These are phyloP conservation scores for Melozone crissalis DNA, from an alignment of 2,113 vertebrate species.

Conservation along the genomic window DNA sequence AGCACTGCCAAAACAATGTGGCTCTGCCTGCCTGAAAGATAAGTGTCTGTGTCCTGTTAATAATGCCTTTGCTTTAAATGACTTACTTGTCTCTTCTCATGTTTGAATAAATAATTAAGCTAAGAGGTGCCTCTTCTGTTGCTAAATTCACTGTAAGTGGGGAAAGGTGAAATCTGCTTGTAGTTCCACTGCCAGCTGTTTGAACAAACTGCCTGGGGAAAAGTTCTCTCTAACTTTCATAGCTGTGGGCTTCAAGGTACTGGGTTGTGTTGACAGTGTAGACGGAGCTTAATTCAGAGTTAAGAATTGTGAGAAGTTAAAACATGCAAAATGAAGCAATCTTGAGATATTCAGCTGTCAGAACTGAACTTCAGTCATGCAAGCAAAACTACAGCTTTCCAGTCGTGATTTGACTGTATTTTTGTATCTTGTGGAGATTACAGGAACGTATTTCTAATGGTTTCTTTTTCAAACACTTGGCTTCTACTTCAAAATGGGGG, in stretches of 20 bases:
- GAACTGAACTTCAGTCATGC: background rate
- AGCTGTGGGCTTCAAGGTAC: background rate
- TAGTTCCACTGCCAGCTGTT: background rate
- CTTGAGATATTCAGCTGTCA: background rate
- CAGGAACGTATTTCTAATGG: background rate
- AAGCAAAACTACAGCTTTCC: background rate
- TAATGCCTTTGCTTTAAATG: background rate
- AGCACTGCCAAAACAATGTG: background rate
- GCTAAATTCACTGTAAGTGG: background rate
- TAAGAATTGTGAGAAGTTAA: background rate
- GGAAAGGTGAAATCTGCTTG: background rate
- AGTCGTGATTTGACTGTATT: background rate
- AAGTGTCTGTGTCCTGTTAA: background rate
- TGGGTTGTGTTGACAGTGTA: background rate
- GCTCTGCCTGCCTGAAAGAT: background rate
- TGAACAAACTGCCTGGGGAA: background rate
- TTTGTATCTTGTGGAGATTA: background rate
- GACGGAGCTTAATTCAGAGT: background rate
- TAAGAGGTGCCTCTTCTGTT: background rate
- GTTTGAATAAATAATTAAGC: background rate
- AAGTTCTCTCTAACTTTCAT: background rate
- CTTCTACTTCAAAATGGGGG: background rate
- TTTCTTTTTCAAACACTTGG: background rate
- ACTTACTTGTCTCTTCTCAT: background rate
- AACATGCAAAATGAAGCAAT: background rate